Percentiles rank a stretch among this genome's conserved stretches.
Conservation (phyloP, 1,140 invertebrate species). For the Pseudomyrmex flavicornis region DNA sequence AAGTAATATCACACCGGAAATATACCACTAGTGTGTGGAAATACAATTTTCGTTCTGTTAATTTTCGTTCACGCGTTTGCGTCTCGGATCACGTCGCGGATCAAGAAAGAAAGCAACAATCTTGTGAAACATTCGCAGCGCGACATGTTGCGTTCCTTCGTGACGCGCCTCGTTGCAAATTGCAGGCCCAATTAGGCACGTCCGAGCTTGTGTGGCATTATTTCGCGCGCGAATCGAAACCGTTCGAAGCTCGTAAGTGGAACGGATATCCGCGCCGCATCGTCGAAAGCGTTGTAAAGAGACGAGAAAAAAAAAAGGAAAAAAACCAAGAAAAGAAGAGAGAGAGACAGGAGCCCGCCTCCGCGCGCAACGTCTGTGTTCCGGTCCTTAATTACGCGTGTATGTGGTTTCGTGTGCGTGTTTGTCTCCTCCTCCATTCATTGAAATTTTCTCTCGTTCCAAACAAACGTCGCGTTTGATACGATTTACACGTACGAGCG, state of each 20-base stretch:
- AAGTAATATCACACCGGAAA: too few species aligned
- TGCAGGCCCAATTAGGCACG: not conserved
- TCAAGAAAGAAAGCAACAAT: too few species aligned
- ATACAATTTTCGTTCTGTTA: not conserved
- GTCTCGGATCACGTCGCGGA: too few species aligned
- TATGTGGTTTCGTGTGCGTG: not conserved
- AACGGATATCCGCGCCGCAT: conserved; percentile 61
- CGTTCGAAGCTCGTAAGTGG: conserved; percentile 52
- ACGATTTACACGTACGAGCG: conserved; percentile 5
- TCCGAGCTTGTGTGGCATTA: conserved; percentile 8
- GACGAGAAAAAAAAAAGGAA: conserved; percentile 25
- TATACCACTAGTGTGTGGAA: too few species aligned
- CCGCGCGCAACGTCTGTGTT: not conserved
- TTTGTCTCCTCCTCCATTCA: conserved; percentile 38
- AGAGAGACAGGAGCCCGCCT: not conserved
- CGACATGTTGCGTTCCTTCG: not conserved
- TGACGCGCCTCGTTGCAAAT: conserved; percentile 22
- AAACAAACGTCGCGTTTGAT: conserved; percentile 18
- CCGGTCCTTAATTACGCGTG: conserved; percentile 48
- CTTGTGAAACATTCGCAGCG: not conserved
- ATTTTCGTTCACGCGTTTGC: not conserved
- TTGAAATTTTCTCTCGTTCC: conserved; percentile 23
- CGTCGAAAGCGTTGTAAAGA: conserved; percentile 1
- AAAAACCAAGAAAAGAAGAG: not conserved
- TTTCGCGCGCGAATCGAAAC: conserved; percentile 45